Evolutionary conservation across 2,797 vertebrate genomes (phyloP).

Genomic region (Esox masquinongy): DNA sequence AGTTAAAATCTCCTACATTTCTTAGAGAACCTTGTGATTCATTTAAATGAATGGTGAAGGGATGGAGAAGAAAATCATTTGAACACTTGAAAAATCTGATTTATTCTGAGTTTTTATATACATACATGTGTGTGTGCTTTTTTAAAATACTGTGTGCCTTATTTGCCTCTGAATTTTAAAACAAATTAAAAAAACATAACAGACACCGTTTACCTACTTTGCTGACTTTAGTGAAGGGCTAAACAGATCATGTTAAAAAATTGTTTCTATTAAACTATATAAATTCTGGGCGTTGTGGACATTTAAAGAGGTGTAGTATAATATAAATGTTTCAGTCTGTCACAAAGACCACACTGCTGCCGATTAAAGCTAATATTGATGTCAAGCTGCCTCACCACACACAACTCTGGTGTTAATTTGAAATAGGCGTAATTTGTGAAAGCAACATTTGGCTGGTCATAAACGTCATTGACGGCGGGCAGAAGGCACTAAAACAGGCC

Average conservation of each 20-base stretch:
- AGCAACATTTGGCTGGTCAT: neutral
- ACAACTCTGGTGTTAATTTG: neutral
- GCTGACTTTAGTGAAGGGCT: too few species aligned
- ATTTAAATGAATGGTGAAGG: neutral
- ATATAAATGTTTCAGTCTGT: too few species aligned
- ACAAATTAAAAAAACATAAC: neutral
- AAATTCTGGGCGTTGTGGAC: too few species aligned
- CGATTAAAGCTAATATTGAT: neutral
- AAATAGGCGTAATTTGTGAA: neutral
- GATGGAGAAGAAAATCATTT: too few species aligned
- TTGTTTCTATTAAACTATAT: too few species aligned
- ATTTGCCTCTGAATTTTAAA: neutral
- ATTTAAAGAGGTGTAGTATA: too few species aligned
- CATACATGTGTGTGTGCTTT: neutral
- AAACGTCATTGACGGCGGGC: neutral
- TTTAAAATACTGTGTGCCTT: neutral
- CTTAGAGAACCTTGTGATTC: neutral
- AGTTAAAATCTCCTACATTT: neutral
- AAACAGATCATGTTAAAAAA: too few species aligned
- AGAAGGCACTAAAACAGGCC: neutral
- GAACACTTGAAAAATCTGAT: too few species aligned
- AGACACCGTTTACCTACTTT: too few species aligned
- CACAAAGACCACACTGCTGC: too few species aligned
- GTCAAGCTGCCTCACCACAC: neutral
- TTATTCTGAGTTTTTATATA: too few species aligned